Evolutionary conservation across 2,888 invertebrate species (phyloP).

Genomic region (Agonopterix subpropinquella): DNA sequence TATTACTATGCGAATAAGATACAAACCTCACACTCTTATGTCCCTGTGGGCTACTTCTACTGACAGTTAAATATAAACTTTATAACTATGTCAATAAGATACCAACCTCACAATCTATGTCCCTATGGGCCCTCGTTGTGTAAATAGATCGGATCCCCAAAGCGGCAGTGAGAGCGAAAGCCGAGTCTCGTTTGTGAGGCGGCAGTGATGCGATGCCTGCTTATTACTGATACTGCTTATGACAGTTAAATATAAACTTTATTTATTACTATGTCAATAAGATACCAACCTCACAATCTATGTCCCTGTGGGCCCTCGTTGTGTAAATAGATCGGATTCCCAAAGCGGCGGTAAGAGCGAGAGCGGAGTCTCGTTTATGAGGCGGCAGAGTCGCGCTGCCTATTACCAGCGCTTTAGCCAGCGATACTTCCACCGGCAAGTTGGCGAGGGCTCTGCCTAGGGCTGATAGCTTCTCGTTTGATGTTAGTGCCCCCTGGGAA

Average conservation of each 20-base stretch:
- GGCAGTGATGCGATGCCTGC: constrained; percentile 93
- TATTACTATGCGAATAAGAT: neutral
- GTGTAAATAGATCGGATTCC: constrained; percentile 97
- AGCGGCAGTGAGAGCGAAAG: constrained; percentile 92
- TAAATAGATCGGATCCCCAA: constrained; percentile 96
- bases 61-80: no score
- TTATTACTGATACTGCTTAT: constrained; percentile 95
- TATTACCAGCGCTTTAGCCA: constrained; percentile 97
- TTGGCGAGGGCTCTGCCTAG: constrained; percentile 91
- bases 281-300: constrained; percentile 83
- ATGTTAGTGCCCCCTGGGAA: constrained; percentile 84
- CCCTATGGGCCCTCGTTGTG: constrained; percentile 90
- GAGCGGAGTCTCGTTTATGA: constrained; percentile 80
- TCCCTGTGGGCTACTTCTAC: constrained; percentile 81
- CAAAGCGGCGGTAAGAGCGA: constrained; percentile 92
- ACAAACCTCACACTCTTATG: constrained; percentile 84
- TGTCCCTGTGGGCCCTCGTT: constrained; percentile 89
- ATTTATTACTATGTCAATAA: constrained; percentile 35
- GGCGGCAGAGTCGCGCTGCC: constrained; percentile 93
- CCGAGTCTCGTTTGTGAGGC: constrained; percentile 81
- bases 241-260: constrained; percentile 88
- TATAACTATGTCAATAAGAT: neutral
- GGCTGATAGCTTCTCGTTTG: constrained; percentile 88
- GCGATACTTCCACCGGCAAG: constrained; percentile 94
- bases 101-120: constrained; percentile 86